A percentile compares a stretch with the other conserved stretches of the same genome.
These are phyloP conservation scores for Myanophis thanlyinensis DNA, from an alignment of 2,113 vertebrate genomes.

Conservation along the genomic window DNA sequence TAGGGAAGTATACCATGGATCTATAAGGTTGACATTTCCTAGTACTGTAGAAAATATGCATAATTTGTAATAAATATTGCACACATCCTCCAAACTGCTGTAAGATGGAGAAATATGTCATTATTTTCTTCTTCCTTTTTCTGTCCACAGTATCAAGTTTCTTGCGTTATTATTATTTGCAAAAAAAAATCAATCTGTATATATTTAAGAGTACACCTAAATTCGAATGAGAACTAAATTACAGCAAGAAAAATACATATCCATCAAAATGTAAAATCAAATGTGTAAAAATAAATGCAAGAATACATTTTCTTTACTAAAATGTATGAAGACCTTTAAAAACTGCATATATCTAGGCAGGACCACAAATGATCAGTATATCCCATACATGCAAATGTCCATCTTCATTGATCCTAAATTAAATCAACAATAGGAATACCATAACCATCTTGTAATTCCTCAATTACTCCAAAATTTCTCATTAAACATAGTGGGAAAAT, in stretches of 20 bases:
- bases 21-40: slow-evolving; percentile 19
- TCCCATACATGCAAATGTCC: neutral
- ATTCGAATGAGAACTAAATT: neutral
- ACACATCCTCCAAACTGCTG: slow-evolving; percentile 31
- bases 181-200: neutral
- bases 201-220: slow-evolving; percentile 18
- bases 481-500: neutral
- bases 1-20: neutral
- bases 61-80: slow-evolving; percentile 24
- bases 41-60: slow-evolving; percentile 13
- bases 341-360: slow-evolving; percentile 1
- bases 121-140: slow-evolving; percentile 2
- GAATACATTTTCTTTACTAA: slow-evolving; percentile 28
- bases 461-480: neutral
- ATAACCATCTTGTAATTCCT: neutral
- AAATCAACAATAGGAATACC: neutral
- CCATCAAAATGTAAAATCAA: neutral
- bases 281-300: neutral
- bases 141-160: slow-evolving; percentile 3
- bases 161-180: slow-evolving; percentile 38
- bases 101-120: neutral
- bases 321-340: slow-evolving; percentile 5
- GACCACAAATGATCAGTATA: neutral
- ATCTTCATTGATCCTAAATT: neutral
- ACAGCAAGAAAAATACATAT: neutral